phyloP scores from a whole-genome alignment of 2,888 invertebrate genomes.

The Xanthia togata region DNA sequence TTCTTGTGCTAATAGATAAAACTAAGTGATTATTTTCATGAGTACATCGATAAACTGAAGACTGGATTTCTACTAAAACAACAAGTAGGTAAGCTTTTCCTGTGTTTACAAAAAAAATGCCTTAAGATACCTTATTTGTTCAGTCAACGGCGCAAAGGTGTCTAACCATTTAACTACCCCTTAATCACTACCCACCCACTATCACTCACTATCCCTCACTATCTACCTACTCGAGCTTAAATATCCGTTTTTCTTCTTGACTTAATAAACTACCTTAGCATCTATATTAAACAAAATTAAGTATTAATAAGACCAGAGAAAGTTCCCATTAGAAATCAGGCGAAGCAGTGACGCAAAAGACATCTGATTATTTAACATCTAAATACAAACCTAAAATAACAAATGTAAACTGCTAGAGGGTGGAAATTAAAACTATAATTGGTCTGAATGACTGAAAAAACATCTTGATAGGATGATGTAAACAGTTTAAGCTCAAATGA shows the following conservation, averaged over 20 bases:
- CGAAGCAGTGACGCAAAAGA: neutral
- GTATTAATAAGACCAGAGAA: neutral
- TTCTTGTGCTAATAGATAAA: conserved; percentile 75
- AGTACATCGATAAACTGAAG: conserved; percentile 59
- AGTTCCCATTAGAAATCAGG: conserved; percentile 9
- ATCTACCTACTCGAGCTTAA: too few species aligned
- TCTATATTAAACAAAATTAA: neutral
- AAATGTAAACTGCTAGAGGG: neutral
- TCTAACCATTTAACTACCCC: neutral
- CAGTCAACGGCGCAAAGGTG: neutral
- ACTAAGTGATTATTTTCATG: conserved; percentile 68
- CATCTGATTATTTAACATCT: neutral
- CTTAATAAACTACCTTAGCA: neutral
- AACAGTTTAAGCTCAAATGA: neutral
- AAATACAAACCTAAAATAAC: neutral
- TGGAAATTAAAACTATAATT: neutral
- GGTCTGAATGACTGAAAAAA: neutral
- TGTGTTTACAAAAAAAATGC: conserved; percentile 29
- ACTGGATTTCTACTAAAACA: conserved; percentile 64
- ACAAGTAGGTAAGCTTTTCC: conserved; percentile 56
- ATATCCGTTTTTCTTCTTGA: neutral
- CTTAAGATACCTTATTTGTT: neutral
- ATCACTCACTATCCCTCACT: too few species aligned
- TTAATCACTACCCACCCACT: neutral
- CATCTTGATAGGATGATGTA: neutral